These are phyloP conservation scores for Aegithalos caudatus DNA, from an alignment of 2,113 vertebrate species.

Conservation along the genomic window DNA sequence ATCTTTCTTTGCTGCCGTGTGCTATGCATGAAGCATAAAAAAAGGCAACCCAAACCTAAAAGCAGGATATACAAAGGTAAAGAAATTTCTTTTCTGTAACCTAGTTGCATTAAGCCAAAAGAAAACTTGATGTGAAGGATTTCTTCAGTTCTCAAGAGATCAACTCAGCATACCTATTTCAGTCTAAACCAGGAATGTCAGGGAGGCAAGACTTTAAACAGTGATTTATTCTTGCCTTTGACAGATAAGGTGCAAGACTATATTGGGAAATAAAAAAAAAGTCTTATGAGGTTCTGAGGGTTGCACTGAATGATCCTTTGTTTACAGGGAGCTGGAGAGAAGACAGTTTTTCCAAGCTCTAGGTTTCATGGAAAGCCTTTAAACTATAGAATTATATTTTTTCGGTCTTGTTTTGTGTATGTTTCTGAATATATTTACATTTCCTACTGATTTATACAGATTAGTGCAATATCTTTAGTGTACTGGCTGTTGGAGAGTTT, in stretches of 20 bases:
- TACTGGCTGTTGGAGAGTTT: background rate
- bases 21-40: background rate
- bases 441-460: background rate
- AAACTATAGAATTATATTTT: background rate
- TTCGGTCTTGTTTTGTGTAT: background rate
- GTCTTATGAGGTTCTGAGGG: background rate
- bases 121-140: background rate
- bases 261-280: background rate
- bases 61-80: background rate
- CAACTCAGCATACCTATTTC: background rate
- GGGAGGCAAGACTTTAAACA: background rate
- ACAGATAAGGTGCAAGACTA: background rate
- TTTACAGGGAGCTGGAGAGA: background rate
- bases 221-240: conserved; percentile 9
- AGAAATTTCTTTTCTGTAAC: background rate
- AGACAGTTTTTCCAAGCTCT: background rate
- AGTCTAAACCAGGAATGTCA: background rate
- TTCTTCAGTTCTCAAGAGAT: background rate
- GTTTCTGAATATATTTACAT: background rate
- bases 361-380: background rate
- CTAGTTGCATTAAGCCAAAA: background rate
- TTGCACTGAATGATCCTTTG: background rate
- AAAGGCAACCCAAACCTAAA: background rate
- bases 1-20: background rate
- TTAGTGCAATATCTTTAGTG: background rate